Conservation (phyloP, 2,113 vertebrate species). For the Platichthys stellatus region DNA sequence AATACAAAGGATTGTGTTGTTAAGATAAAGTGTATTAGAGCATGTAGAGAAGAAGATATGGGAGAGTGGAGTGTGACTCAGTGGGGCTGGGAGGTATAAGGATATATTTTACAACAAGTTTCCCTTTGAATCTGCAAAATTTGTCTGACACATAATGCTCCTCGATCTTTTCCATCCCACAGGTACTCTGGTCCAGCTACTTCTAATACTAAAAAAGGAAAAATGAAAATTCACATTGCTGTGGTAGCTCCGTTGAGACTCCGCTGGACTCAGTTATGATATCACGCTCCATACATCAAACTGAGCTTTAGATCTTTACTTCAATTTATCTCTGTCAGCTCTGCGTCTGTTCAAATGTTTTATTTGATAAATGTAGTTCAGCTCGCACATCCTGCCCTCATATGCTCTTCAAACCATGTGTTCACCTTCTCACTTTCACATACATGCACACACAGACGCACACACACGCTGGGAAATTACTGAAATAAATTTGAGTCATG, state of each 20-base stretch:
- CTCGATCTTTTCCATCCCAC: background rate
- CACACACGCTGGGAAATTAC: background rate
- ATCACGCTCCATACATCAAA: slow-evolving; percentile 40
- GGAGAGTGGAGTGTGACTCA: slow-evolving; percentile 25
- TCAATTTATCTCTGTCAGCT: slow-evolving; percentile 37
- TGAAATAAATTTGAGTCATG: no score
- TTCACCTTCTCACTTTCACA: background rate
- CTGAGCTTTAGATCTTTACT: slow-evolving; percentile 16
- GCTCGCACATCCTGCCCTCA: slow-evolving; percentile 9
- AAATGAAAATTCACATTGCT: background rate
- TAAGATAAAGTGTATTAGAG: slow-evolving; percentile 20
- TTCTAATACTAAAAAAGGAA: background rate
- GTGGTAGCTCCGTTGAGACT: background rate
- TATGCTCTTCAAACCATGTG: slow-evolving; percentile 10
- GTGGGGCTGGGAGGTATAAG: background rate
- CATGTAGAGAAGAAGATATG: slow-evolving; percentile 33
- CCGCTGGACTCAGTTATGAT: slow-evolving; percentile 28
- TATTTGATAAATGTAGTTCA: slow-evolving; percentile 38
- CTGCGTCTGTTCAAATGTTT: slow-evolving; percentile 16
- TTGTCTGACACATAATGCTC: background rate
- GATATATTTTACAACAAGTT: background rate
- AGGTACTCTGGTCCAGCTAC: background rate
- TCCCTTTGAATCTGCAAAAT: background rate
- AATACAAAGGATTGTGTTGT: slow-evolving; percentile 29
- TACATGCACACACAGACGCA: background rate